Conservation (phyloP, 2,888 invertebrate genomes). For the Alloscopus bannaensis region DNA sequence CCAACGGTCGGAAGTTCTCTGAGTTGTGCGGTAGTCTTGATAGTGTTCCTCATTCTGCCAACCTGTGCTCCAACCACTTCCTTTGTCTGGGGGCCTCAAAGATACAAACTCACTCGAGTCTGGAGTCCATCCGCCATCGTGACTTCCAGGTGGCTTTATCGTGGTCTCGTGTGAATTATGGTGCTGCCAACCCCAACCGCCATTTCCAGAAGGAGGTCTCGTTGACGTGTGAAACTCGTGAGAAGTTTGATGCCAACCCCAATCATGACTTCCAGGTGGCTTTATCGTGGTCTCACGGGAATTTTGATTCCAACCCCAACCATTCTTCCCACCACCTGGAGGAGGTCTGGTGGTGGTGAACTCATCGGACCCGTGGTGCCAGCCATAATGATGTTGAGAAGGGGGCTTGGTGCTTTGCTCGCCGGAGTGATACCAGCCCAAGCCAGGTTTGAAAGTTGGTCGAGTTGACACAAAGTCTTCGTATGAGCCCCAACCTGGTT, state of each 20-base stretch:
- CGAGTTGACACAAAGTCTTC: neutral
- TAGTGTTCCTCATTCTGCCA: neutral
- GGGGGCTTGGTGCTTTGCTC: neutral
- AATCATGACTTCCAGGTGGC: constrained; percentile 18
- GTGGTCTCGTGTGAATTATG: constrained; percentile 13
- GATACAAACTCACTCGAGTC: neutral
- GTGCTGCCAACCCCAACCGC: constrained; percentile 24
- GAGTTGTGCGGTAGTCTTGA: neutral
- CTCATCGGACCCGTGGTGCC: neutral
- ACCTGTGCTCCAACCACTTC: neutral
- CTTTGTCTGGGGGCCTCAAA: neutral
- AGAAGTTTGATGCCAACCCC: constrained; percentile 33
- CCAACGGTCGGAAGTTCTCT: constrained; percentile 83
- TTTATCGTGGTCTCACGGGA: constrained; percentile 11
- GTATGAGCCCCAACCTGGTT: constrained; percentile 12
- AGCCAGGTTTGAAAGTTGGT: constrained; percentile 2
- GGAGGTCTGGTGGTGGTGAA: neutral
- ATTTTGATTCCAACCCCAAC: constrained; percentile 26
- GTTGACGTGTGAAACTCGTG: constrained; percentile 10
- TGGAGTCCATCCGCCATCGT: neutral
- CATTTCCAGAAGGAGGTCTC: too few relatives aligned
- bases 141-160: neutral
- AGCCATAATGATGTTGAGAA: neutral
- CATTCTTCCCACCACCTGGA: constrained; percentile 1
- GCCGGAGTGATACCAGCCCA: constrained; percentile 20